Evolutionary conservation across 2,113 vertebrate species (phyloP), one percentile per base, ranked within the genome.

Genomic region (Atractosteus spatula): DNA sequence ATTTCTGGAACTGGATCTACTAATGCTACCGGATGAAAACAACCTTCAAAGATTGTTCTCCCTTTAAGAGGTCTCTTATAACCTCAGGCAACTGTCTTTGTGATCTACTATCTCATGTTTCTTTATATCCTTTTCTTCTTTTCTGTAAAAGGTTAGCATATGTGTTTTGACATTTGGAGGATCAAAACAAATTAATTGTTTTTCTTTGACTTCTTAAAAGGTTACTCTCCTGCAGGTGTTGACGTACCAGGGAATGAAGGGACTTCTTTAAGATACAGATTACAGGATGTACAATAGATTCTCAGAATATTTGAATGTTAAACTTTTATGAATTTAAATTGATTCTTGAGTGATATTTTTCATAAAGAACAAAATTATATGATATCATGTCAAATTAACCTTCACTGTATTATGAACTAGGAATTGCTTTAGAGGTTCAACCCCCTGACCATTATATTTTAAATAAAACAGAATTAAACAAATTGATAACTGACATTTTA

Each of bases 181-280:
- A 74, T 51, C 74, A 77, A 76, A 86, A 84, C 80, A 87, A 85
- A 81, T 73, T 75, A 51, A 81, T 69, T 71, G 78, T 47, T 72
- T 62, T 62, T 72, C 75, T 71, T 65, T n/a, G 73, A 73, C 74
- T 80, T 69, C 14, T 69, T 66, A 44, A 83, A 82, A 87, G 82
- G 84, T 79, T 77, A 72, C 59, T 73, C 79, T 75, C 45, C 13
- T 14, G 73, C 51, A 72, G 41, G 75, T 56, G 76, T 61, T 71
- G 44, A 76, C 3, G 5, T 51, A 51, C 5, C 47, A 51, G 2
- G 47, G 47, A 5, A 10, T 10, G 10, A 10, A 51, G 47, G 47
- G 10, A 51, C 47, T 51, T 51, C 47, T 10, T 51, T 51, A 2
- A 51, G 47, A 51, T 51, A 1, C 10, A 10, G 47, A 51, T 51